Base-by-base conservation (phyloP, 2,888 invertebrate genomes). In the Cheilosia variabilis region DNA sequence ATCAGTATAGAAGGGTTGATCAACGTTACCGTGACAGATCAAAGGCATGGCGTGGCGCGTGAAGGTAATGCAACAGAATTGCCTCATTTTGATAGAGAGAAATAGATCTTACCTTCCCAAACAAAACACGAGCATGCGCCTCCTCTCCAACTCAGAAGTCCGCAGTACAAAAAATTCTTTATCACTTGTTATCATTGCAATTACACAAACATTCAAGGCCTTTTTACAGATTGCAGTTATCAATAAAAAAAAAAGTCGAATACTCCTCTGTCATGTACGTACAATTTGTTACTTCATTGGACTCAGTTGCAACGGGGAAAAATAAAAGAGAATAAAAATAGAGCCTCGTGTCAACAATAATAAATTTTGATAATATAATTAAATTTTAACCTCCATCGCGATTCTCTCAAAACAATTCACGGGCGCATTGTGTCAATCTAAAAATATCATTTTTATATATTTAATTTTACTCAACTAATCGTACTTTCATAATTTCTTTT, bases 401-500 rank as follows among this genome's bases (percentile, higher is more conserved):
- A n/a, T n/a, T n/a, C n/a, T n/a, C n/a, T n/a, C n/a, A n/a, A n/a
- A n/a, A n/a, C n/a, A n/a, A n/a, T n/a, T n/a, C n/a, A n/a, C n/a
- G n/a, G n/a, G n/a, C n/a, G n/a, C n/a, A 53, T 57, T 63, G 37
- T 68, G 68, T 68, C 68, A 68, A 68, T 68, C 68, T 34, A 55
- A 43, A 52, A 4, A 27, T 31, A 13, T 53, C 43, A 52, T 19
- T 19, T 24, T 19, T 60, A 58, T 37, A 65, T 37, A 31, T 45
- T 45, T 34, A n/a, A n/a, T 58, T 17, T 22, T 4, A n/a, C 45
- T 19, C 13, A 13, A 47, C 17, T 7, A 52, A 45, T 50, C 22
- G 10, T 31, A 9, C 47, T 22, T 57, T n/a, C 62, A 57, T 17
- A 10, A 27, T 62, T 53, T 24, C 0, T 55, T 94, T 57, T 94